Evolutionary conservation across 2,113 vertebrate genomes (phyloP), one percentile per base, ranked within the genome.

Genomic region (Petrocephalus microphthalmus): DNA sequence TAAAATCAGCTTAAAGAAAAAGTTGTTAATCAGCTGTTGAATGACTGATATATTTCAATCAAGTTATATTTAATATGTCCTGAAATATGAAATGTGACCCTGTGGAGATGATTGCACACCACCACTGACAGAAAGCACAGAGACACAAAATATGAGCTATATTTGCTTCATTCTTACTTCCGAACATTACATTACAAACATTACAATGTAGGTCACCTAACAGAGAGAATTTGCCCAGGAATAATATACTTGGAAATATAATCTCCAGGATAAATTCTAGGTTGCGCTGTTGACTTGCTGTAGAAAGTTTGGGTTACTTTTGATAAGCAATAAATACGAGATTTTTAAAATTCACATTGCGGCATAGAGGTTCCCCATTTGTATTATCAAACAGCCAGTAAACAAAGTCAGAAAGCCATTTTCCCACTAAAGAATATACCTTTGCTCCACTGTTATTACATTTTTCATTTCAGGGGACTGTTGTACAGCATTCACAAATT

Each of bases 1-100:
- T 53, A 74, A 88, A 82, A 57, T 51, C 20, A 20, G 6, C 13
- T 45, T 42, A 22, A 56, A 71, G 57, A 83, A 42, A 37, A 51
- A 57, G 53, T 20, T 82, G 51, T 81, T 88, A 81, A 88, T 83
- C 74, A 88, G 52, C 74, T 56, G 37, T 47, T 88, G 52, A 83
- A 56, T 88, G 53, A 83, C 22, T 54, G 54, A 45, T 56, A 56
- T 84, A 29, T 88, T 88, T 83, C 53, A 86, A 52, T 86, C 29
- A 60, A 22, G 19, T 47, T 42, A 2, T 57, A 33, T 57, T 86
- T 37, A 45, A 20, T 60, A 88, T 29, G 7, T 29, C 54, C 51
- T 78, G 15, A 52, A 42, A 42, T 82, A 71, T 47, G 10, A 71
- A 33, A 25, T 42, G 15, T 20, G 19, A 8, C 78, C 52, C 33